Evolutionary conservation across 2,113 vertebrate genomes (phyloP).

Genomic region (Melanerpes formicivorus): DNA sequence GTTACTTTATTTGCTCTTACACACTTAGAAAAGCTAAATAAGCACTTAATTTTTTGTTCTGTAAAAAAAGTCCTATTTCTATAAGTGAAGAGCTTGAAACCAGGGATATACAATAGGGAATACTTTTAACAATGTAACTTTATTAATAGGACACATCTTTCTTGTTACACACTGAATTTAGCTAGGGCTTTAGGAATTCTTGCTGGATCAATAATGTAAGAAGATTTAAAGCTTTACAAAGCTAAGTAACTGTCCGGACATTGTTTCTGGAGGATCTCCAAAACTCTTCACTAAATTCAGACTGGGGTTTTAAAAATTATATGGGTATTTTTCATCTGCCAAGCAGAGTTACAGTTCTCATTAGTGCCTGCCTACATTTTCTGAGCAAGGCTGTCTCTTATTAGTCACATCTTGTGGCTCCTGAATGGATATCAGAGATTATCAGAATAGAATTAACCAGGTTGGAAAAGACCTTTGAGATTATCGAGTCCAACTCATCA

Average conservation of each 20-base stretch:
- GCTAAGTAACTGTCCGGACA: background rate
- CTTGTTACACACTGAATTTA: background rate
- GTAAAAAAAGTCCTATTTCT: background rate
- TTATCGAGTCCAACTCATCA: no score
- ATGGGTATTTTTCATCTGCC: background rate
- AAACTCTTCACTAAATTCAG: background rate
- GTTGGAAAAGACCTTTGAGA: no score
- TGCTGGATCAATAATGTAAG: background rate
- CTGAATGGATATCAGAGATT: background rate
- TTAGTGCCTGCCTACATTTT: background rate
- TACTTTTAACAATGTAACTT: background rate
- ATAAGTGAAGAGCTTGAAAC: background rate
- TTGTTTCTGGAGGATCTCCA: background rate
- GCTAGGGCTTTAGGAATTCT: background rate
- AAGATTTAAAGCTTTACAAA: background rate
- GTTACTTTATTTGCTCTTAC: background rate
- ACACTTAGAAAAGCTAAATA: constrained; percentile 29
- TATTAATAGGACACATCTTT: background rate
- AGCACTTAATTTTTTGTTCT: background rate
- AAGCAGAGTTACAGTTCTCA: background rate
- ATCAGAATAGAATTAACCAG: background rate
- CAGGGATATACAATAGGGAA: background rate
- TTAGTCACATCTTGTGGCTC: background rate
- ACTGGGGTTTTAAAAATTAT: background rate
- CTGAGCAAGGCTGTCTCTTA: background rate